Evolutionary conservation across 2,797 vertebrate species (phyloP), one percentile per base, ranked within the genome.

Genomic region (Nasua narica): DNA sequence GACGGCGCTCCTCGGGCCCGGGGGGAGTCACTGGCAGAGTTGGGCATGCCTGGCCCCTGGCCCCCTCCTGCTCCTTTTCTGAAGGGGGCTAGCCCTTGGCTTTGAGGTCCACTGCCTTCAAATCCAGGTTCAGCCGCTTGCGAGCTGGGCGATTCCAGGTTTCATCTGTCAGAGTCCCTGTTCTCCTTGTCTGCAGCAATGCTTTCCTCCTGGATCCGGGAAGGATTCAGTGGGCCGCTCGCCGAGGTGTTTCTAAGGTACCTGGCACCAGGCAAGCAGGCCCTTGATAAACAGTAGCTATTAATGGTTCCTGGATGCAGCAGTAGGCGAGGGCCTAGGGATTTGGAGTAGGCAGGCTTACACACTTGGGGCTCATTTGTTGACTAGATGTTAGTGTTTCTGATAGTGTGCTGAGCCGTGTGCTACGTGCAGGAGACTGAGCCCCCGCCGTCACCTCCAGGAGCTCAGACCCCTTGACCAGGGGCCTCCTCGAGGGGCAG

Each of bases 361-460:
- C 54, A 67, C 94, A 12, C 97, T 62, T 56, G 97, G 95, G 97
- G 37, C 91, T 78, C 7, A 0, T 72, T 89, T 97, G 95, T 94
- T 95, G 93, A 78, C 91, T 93, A 10, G 69, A 43, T 91, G 79
- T 60, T 58, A 76, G 67, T 62, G 70, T 76, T 96, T 94, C 65
- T 96, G 58, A 90, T 93, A 90, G 92, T 74, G 96, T 37, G 32
- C 43, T 56, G 2, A 60, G 65, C 65, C 15, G 23, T 54, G 60
- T 14, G 85, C 40, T 43, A 1, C 8, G 0, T 81, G 90, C 84
- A 23, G 35, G 29, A 40, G 67, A 79, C 43, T 88, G 62, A 78
- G 52, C 82, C 29, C 4, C 18, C 2, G 16, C 7, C 32, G 9
- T 79, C 23, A 25, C 48, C 43, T 60, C 56, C 40, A 15, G 54